Conservation (phyloP, 2,113 vertebrate genomes). For the rabbit (Oryctolagus cuniculus) region mOryCun1.1 NC_091445.1:87970501-87971000, state of each 20-base stretch:
- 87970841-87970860: neutral
- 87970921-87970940: neutral
- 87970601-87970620: too few relatives aligned
- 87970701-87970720: constrained; percentile 23
- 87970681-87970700: neutral
- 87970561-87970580: too few relatives aligned
- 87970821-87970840: neutral
- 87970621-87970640: too few relatives aligned
- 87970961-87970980: neutral
- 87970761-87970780: neutral
- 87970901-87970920: neutral
- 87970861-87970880: neutral
- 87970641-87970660: too few relatives aligned
- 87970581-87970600: too few relatives aligned
- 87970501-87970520: too few relatives aligned
- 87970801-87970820: neutral
- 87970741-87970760: neutral
- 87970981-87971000: neutral
- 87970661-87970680: constrained; percentile 34
- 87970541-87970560: too few relatives aligned
- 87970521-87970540: too few relatives aligned
- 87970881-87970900: neutral
- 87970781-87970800: neutral
- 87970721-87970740: constrained; percentile 9
- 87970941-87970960: neutral